Percentiles rank a stretch among this genome's conserved stretches.
Conservation (phyloP, 2,888 invertebrate genomes). For the Isotomurus palustris region DNA sequence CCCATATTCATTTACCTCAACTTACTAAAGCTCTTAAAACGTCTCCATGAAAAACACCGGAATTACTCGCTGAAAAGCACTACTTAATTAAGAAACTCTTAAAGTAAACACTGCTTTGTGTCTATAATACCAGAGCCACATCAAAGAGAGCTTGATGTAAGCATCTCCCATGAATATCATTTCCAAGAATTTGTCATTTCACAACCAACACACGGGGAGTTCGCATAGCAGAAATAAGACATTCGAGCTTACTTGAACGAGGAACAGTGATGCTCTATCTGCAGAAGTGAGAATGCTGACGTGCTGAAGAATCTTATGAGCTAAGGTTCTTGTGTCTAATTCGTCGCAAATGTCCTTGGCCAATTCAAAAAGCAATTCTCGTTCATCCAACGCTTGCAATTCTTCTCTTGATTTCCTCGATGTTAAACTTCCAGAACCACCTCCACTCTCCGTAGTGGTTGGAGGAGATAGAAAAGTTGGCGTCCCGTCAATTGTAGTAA, state of each 20-base stretch:
- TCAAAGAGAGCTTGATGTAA: too few relatives aligned
- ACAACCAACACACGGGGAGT: too few relatives aligned
- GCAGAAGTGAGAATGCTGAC: slow-evolving; percentile 87
- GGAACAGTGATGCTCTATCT: slow-evolving; percentile 86
- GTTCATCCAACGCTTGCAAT: slow-evolving; percentile 65
- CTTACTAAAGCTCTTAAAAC: too few relatives aligned
- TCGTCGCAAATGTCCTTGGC: slow-evolving; percentile 95
- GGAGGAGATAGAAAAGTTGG: slow-evolving; percentile 72
- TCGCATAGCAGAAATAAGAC: too few relatives aligned
- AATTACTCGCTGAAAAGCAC: too few relatives aligned
- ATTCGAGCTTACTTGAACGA: slow-evolving; percentile 64
- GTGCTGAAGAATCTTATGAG: slow-evolving; percentile 93
- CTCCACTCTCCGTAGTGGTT: slow-evolving; percentile 32
- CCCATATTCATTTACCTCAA: too few relatives aligned
- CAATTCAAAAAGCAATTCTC: slow-evolving; percentile 91
- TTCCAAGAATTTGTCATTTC: too few relatives aligned
- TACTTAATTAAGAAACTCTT: too few relatives aligned
- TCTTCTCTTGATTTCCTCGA: slow-evolving; percentile 45
- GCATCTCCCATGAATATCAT: too few relatives aligned
- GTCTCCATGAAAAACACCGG: too few relatives aligned
- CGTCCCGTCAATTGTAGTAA: slow-evolving; percentile 83
- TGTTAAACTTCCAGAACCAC: slow-evolving; percentile 37
- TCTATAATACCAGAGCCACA: too few relatives aligned
- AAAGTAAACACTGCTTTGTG: too few relatives aligned
- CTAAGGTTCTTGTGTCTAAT: slow-evolving; percentile 83